Evolutionary conservation across 2,888 invertebrate genomes (phyloP).

Genomic region (Nebria salina): DNA sequence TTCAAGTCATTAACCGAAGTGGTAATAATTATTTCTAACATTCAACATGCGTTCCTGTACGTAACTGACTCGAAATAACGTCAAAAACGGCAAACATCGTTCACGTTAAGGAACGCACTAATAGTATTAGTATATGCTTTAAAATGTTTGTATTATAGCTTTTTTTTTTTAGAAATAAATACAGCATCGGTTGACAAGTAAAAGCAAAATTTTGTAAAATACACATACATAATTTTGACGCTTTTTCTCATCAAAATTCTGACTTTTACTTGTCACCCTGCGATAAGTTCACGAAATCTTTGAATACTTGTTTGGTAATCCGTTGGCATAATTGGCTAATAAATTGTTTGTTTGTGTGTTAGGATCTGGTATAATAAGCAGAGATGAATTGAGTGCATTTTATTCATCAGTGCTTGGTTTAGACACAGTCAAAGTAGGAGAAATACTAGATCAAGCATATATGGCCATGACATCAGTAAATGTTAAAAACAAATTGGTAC

Average conservation of each 20-base stretch:
- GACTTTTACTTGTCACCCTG: no score
- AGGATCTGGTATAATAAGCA: conserved; percentile 75
- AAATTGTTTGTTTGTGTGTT: conserved; percentile 52
- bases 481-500: conserved; percentile 12
- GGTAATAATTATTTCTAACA: conserved; percentile 62
- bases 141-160: no score
- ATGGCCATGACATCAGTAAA: conserved; percentile 78
- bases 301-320: no score
- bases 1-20: conserved; percentile 75
- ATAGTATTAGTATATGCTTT: no score
- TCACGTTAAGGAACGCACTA: no score
- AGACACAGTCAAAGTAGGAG: conserved; percentile 69
- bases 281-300: no score
- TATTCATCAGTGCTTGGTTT: conserved; percentile 77
- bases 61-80: conserved; percentile 21
- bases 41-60: not conserved
- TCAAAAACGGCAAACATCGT: conserved; percentile 6
- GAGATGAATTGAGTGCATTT: conserved; percentile 73
- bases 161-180: no score
- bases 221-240: no score
- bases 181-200: no score
- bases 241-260: no score
- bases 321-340: conserved; percentile 39
- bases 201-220: no score
- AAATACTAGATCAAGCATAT: conserved; percentile 74